A percentile compares a stretch with the other conserved stretches of the same genome.
These are phyloP conservation scores for Luperina nickerlii DNA, from an alignment of 2,888 invertebrate species.

Conservation along the genomic window DNA sequence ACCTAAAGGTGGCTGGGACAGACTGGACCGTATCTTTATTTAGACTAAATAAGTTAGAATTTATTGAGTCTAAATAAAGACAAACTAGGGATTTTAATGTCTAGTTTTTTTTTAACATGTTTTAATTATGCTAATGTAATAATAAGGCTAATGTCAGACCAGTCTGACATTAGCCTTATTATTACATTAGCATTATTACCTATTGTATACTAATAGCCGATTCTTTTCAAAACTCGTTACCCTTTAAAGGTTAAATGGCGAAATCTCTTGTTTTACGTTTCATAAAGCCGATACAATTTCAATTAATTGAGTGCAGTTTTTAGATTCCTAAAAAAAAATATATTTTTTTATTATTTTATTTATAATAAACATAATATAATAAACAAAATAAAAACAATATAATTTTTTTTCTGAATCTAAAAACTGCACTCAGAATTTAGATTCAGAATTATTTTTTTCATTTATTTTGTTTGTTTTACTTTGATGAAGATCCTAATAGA, in stretches of 20 bases:
- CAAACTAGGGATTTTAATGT: background rate
- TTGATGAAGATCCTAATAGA: background rate
- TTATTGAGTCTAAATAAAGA: background rate
- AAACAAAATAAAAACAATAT: too few relatives aligned
- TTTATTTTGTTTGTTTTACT: background rate
- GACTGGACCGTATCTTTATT: background rate
- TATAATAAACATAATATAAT: too few relatives aligned
- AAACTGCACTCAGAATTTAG: too few relatives aligned
- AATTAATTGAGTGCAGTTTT: constrained; percentile 16
- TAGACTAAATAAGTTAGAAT: background rate
- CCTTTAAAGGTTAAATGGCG: constrained; percentile 39
- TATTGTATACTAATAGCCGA: constrained; percentile 9
- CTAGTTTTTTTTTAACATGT: background rate
- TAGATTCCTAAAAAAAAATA: too few relatives aligned
- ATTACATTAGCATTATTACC: too few relatives aligned
- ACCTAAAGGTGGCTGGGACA: too few relatives aligned
- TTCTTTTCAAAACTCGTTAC: constrained; percentile 27
- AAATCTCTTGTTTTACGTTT: constrained; percentile 24
- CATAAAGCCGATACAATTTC: constrained; percentile 7
- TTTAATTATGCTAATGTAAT: too few relatives aligned
- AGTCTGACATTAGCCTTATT: constrained; percentile 22
- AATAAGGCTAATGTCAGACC: too few relatives aligned
- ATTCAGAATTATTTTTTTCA: background rate
- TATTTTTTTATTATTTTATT: too few relatives aligned
- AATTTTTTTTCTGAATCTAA: too few relatives aligned